These are phyloP conservation scores for Podilymbus podiceps DNA, from an alignment of 2,113 vertebrate species.

Conservation along the genomic window DNA sequence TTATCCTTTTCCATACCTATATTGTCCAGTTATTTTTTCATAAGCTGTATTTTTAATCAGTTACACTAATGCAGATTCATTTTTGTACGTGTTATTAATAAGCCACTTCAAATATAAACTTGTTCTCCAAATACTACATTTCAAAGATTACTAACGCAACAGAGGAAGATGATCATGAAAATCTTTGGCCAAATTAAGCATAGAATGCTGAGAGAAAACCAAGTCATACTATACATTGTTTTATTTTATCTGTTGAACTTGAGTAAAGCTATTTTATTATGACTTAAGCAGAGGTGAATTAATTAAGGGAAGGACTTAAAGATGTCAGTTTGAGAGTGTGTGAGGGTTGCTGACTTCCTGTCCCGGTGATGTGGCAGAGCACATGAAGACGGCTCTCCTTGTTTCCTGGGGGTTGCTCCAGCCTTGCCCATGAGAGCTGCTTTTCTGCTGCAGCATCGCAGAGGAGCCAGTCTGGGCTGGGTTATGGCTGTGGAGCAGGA, in stretches of 20 bases:
- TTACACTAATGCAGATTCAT: neutral
- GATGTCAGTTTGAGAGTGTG: neutral
- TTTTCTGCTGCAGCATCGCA: neutral
- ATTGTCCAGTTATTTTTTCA: neutral
- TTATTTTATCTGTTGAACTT: neutral
- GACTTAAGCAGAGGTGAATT: neutral
- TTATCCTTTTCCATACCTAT: neutral
- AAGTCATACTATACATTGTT: neutral
- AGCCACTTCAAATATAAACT: neutral
- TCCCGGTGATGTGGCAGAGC: neutral
- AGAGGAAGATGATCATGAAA: neutral
- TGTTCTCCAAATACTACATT: neutral
- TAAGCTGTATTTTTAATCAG: neutral
- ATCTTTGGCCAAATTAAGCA: neutral
- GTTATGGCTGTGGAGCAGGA: neutral
- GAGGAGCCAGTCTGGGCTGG: neutral
- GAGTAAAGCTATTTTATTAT: neutral
- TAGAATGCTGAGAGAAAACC: neutral
- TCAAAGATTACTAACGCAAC: neutral
- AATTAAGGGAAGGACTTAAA: neutral
- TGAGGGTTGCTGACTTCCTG: neutral
- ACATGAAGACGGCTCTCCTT: neutral
- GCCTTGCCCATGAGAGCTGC: neutral
- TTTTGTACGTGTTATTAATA: neutral
- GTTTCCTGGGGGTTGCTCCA: neutral